Conservation (phyloP, 2,797 vertebrate species). For the Morus bassanus region DNA sequence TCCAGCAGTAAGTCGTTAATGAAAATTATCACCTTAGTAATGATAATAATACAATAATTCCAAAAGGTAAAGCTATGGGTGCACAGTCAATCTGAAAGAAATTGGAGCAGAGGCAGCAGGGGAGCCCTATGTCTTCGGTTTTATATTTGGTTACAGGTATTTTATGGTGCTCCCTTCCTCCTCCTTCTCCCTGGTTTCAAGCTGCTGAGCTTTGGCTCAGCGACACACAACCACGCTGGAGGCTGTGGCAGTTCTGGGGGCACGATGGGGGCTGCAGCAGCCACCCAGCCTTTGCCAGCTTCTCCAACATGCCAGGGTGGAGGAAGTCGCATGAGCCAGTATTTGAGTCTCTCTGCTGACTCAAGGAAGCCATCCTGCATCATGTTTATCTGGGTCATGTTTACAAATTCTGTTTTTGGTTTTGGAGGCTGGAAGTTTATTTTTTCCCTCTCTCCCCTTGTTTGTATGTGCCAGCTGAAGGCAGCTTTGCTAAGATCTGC, state of each 20-base stretch:
- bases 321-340: accelerated
- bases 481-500: background rate
- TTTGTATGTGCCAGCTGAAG: background rate
- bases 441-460: background rate
- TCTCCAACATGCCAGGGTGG: accelerated
- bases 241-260: background rate
- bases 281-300: background rate
- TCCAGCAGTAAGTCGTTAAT: background rate
- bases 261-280: background rate
- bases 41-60: constrained; percentile 20
- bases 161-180: background rate
- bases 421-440: background rate
- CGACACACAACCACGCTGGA: accelerated
- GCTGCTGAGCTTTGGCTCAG: background rate
- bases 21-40: constrained; percentile 24
- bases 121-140: background rate
- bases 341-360: background rate
- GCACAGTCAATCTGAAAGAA: constrained; percentile 15
- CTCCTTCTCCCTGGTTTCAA: background rate
- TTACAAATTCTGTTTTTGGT: background rate
- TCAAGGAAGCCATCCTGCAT: background rate
- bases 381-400: constrained; percentile 14
- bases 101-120: background rate
- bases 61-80: background rate
- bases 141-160: background rate